Evolutionary conservation across 2,888 invertebrate genomes (phyloP), one percentile per base, ranked within the genome.

Genomic region (Noctua janthe): DNA sequence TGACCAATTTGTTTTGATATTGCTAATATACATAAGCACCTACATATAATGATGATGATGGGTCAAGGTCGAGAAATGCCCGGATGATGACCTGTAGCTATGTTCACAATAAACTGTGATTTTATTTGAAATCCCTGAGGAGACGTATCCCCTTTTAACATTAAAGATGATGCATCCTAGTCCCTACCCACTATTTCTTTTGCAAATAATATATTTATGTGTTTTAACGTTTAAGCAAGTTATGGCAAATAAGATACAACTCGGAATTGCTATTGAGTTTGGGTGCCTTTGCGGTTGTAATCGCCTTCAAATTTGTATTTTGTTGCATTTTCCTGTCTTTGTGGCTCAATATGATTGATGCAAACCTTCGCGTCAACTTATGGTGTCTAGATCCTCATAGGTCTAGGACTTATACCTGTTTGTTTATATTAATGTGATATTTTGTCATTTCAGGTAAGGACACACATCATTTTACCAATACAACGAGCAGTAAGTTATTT

Each of bases 381-480:
- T 47, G 29, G 20, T 66, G 76, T 54, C 64, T 66, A 66, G 70
- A 54, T 70, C 6, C 43, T 43, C 11, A 72, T 13, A 51, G 71
- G 20, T 76, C 86, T 86, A 64, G 76, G 43, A 29, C 74, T 29
- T 20, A 29, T 56, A 62, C 51, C 56, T 43, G 35, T 59, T 59
- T 43, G 8, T 85, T 69, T 51, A 73, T 80, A 84, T 51, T 86
- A 81, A 86, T 81, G 74, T 66, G 15, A 75, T 81, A 69, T 76
- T 76, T 84, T 81, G 35, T 86, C 64, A 56, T 86, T 86, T 59
- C 86, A 86, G 86, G 86, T 86, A 86, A 86, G 87, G 80, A 71
- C 76, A 66, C 62, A 29, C 70, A 54, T 67, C 43, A 72, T 39
- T 67, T 59, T 67, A 35, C 66, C 49, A 51, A 62, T 76, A 74